These are phyloP conservation scores for Pelusios castaneus DNA, from an alignment of 2,113 vertebrate genomes.

Conservation along the genomic window DNA sequence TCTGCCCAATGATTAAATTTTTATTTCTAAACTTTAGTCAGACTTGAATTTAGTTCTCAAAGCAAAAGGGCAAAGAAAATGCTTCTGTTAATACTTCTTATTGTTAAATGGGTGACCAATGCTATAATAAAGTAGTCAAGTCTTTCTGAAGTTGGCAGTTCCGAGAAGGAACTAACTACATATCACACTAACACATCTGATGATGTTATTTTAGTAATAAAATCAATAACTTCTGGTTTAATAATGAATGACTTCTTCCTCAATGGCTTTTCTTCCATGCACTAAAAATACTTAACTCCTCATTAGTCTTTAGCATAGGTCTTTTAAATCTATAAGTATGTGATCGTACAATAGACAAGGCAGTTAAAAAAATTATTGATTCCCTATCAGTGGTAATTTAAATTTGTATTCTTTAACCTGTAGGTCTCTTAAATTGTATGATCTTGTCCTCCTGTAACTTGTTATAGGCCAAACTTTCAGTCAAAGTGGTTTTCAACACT, in stretches of 20 bases:
- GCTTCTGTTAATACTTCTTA: not conserved
- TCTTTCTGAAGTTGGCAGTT: not conserved
- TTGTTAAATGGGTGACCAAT: not conserved
- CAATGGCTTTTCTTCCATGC: too few relatives aligned
- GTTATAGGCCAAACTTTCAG: not conserved
- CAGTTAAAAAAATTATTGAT: not conserved
- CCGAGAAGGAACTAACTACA: not conserved
- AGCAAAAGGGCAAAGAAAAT: not conserved
- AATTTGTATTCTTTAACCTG: not conserved
- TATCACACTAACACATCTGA: not conserved
- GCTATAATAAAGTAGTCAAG: fast-evolving
- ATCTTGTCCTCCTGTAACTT: not conserved
- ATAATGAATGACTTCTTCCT: not conserved
- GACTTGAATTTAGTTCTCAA: not conserved
- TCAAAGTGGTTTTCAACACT: not conserved
- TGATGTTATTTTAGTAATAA: not conserved
- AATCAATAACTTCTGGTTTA: not conserved
- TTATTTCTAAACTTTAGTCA: not conserved
- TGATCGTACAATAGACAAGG: not conserved
- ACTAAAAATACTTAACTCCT: not conserved
- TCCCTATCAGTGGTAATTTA: too few relatives aligned
- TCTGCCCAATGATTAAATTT: not conserved
- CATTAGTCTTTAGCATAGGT: not conserved
- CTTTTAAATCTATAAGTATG: not conserved
- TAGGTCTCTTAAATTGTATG: not conserved